Conservation (phyloP, 53 echinoderm and acorn worm species). For the Echinarachnius parma region DNA sequence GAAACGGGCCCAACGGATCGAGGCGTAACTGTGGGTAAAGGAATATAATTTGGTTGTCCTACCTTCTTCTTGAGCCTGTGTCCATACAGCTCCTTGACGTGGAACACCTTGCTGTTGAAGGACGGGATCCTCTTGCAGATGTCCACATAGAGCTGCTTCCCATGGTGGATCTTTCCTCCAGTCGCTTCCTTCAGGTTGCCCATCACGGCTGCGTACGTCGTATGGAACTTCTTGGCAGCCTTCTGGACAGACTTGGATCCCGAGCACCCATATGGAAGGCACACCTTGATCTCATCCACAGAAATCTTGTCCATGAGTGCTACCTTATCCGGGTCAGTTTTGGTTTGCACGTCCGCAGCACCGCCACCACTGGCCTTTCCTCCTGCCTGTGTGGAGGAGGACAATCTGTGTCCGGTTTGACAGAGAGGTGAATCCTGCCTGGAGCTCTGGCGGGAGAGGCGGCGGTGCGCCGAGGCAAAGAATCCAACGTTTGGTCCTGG, state of each 20-base stretch:
- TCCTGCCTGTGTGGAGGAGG: neutral
- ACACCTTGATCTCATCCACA: constrained; percentile 36
- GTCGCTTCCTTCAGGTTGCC: constrained; percentile 58
- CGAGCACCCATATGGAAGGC: constrained; percentile 55
- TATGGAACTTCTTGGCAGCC: constrained; percentile 61
- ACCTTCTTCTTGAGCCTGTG: constrained; percentile 74
- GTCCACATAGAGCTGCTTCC: constrained; percentile 77
- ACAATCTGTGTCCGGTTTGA: too few species aligned
- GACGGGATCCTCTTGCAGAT: constrained; percentile 69
- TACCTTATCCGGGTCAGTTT: neutral
- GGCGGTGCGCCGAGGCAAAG: constrained; percentile 31
- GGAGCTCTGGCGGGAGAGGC: constrained; percentile 42
- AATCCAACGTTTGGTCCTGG: constrained; percentile 31
- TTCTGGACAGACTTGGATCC: constrained; percentile 65
- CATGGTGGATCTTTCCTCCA: constrained; percentile 51
- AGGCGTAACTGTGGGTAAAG: too few species aligned
- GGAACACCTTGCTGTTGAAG: constrained; percentile 71
- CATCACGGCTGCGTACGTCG: constrained; percentile 60
- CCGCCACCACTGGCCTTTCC: neutral
- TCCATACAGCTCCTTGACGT: constrained; percentile 74
- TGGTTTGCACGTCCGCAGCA: too few species aligned
- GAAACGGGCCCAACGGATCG: too few species aligned
- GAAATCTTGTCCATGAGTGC: constrained; percentile 25
- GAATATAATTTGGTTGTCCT: too few species aligned
- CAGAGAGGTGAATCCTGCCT: constrained; percentile 30